A percentile compares a stretch with the other conserved stretches of the same genome.
phyloP scores from a whole-genome alignment of 1,140 invertebrate species.

The Armadillidium nasatum region DNA sequence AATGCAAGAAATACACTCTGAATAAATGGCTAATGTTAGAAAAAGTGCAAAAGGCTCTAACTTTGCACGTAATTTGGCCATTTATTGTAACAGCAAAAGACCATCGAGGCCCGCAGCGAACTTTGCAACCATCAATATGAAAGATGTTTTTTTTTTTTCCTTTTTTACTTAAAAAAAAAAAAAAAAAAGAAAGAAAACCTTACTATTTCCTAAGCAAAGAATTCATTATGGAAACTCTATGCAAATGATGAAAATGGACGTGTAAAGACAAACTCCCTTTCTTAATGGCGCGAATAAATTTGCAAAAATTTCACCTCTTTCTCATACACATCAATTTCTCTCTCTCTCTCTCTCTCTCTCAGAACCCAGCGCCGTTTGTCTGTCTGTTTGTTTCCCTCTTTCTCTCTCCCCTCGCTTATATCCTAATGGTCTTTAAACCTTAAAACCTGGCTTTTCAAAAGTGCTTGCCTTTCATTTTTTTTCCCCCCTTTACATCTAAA shows the following conservation, averaged over 20 bases:
- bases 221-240: no score
- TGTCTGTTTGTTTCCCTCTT: neutral
- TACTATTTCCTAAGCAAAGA: no score
- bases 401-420: neutral
- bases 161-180: no score
- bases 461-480: neutral
- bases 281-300: no score
- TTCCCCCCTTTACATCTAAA: neutral
- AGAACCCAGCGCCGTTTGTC: no score
- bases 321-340: neutral
- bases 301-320: neutral
- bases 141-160: no score
- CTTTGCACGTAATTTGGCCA: neutral
- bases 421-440: neutral
- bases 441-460: neutral
- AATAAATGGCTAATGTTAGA: constrained; percentile 10
- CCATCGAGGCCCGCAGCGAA: no score
- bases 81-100: neutral
- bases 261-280: no score
- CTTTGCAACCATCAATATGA: no score
- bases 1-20: neutral
- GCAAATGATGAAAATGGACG: no score
- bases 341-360: no score
- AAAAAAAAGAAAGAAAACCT: no score
- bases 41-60: neutral